phyloP scores from a whole-genome alignment of 2,888 invertebrate genomes.

The Mongoloraphidia duomilia region DNA sequence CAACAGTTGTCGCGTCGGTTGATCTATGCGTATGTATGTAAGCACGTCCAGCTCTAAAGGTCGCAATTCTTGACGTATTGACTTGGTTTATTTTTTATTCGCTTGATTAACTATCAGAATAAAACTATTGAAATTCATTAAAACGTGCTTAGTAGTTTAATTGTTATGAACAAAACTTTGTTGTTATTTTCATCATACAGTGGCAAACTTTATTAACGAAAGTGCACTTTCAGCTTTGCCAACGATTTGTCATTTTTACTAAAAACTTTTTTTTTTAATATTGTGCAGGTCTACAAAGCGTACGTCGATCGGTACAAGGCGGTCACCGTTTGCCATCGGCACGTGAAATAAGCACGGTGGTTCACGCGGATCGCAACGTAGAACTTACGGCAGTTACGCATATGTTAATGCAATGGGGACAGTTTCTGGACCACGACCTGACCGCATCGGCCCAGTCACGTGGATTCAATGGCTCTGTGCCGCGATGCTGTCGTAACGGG shows the following conservation, averaged over 20 bases:
- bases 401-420: slow-evolving; percentile 85
- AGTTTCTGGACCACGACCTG: slow-evolving; percentile 79
- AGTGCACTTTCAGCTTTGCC: not conserved
- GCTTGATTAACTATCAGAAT: too few species aligned
- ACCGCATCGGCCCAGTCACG: slow-evolving; percentile 63
- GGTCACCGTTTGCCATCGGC: slow-evolving; percentile 52
- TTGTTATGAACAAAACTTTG: too few species aligned
- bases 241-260: not conserved
- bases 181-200: too few species aligned
- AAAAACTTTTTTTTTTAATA: not conserved
- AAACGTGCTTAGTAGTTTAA: too few species aligned
- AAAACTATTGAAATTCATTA: too few species aligned
- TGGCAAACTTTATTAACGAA: too few species aligned
- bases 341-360: slow-evolving; percentile 52
- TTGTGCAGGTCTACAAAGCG: slow-evolving; percentile 30
- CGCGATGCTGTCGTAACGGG: slow-evolving; percentile 55
- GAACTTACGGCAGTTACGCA: slow-evolving; percentile 56
- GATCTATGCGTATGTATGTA: too few species aligned
- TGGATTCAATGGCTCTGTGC: slow-evolving; percentile 65
- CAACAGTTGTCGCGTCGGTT: too few species aligned
- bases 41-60: too few species aligned
- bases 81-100: too few species aligned
- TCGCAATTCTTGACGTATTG: too few species aligned
- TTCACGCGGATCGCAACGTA: slow-evolving; percentile 48
- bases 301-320: slow-evolving; percentile 43